Evolutionary conservation across 2,797 vertebrate genomes (phyloP), one percentile per base, ranked within the genome.

Genomic region (Leptatherina wallacei): DNA sequence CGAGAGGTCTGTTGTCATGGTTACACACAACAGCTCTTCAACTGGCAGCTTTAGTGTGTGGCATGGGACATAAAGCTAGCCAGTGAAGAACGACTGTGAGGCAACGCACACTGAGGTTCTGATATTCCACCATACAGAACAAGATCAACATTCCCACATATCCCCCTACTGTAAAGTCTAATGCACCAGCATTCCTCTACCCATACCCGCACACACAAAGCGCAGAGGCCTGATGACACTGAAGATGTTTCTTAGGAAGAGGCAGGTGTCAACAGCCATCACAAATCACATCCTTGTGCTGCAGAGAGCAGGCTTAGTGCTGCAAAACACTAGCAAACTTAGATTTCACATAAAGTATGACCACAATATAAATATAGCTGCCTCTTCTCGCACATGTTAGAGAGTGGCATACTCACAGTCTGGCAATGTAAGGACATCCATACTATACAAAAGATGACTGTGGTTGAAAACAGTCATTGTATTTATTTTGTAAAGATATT

Each of bases 21-120:
- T 95, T 93, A 93, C 95, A 94, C 95, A 96, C 95, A 95, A 95
- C 94, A 96, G 95, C 94, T 96, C 95, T 96, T 96, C 95, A 95
- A 95, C 95, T 95, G 95, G 95, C 95, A 96, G 95, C 95, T 96
- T 95, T 95, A 95, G 90, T 71, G 58, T 74, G 71, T 78, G 89
- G 71, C 55, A 80, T 79, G 77, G 89, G 88, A 93, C 94, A 92
- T 95, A 96, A 95, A 96, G 95, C 95, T 96, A 95, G 95, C 95
- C 95, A 96, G 94, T 95, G 95, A 95, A 96, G 95, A 95, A 95
- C 95, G 95, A 95, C 91, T 95, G 95, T 96, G 95, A 95, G 92
- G 94, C 87, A 95, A 95, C 95, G 93, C 91, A 76, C 68, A 84
- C 82, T 40, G 78, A 69, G 75, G 71, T 64, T 79, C 73, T 54